Conservation (phyloP, 2,113 vertebrate genomes). For the Sinocyclocheilus rhinocerous region DNA sequence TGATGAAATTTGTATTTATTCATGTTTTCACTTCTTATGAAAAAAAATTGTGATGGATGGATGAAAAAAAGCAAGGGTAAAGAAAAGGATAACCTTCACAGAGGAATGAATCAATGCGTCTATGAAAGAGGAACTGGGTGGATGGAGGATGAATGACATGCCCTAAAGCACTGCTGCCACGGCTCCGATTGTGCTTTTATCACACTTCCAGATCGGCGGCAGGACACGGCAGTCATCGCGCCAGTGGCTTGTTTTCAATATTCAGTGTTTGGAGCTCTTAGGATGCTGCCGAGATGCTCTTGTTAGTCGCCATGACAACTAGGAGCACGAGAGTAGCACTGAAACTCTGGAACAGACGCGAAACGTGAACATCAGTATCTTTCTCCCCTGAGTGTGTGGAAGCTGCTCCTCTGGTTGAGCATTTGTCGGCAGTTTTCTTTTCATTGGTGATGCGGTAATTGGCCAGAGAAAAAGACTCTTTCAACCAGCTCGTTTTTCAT, state of each 20-base stretch:
- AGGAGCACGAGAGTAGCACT: conserved; percentile 41
- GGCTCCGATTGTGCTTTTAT: conserved; percentile 20
- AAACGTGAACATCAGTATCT: conserved; percentile 15
- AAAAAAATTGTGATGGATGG: background rate
- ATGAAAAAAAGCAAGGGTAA: background rate
- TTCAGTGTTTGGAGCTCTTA: conserved; percentile 49
- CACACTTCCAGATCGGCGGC: conserved; percentile 21
- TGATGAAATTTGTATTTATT: background rate
- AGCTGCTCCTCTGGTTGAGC: conserved; percentile 1
- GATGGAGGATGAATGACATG: conserved; percentile 33
- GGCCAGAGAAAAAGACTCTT: conserved; percentile 13
- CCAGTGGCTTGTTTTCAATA: conserved; percentile 45
- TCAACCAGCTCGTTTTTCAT: background rate
- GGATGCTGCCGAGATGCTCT: conserved; percentile 55
- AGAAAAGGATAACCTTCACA: background rate
- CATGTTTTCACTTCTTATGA: background rate
- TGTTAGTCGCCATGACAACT: conserved; percentile 61
- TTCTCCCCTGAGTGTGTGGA: background rate
- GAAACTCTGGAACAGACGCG: conserved; percentile 37
- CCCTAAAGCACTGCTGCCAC: conserved; percentile 17
- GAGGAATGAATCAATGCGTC: conserved; percentile 17
- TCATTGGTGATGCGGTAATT: conserved; percentile 1
- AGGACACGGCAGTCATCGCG: conserved; percentile 42
- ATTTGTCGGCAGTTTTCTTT: conserved; percentile 58
- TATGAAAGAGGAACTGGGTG: background rate